A percentile compares a stretch with the other conserved stretches of the same genome.
Evolutionary conservation across 2,888 invertebrate genomes (phyloP).

Genomic region (Coenonympha arcania): DNA sequence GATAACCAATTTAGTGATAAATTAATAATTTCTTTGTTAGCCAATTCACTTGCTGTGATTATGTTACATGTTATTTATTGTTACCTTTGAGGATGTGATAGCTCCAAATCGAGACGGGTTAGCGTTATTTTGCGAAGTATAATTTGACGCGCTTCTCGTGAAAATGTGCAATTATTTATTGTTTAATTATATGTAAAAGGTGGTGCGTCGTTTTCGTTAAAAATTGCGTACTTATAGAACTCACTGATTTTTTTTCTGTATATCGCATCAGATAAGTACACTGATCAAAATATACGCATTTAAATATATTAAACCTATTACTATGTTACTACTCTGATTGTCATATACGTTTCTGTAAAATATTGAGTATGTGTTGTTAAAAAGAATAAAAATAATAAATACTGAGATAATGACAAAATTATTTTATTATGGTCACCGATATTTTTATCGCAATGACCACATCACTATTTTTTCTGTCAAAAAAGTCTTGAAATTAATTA

Average conservation of each 20-base stretch:
- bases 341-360: conserved; percentile 75
- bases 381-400: conserved; percentile 74
- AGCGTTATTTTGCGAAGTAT: conserved; percentile 61
- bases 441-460: not conserved
- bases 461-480: no score
- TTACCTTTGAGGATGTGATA: conserved; percentile 68
- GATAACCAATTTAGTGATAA: conserved; percentile 68
- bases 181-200: conserved; percentile 32
- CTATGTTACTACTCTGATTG: conserved; percentile 72
- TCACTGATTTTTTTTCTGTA: conserved; percentile 35
- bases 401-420: conserved; percentile 48
- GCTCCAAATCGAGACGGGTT: conserved; percentile 58
- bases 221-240: conserved; percentile 28
- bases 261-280: conserved; percentile 47
- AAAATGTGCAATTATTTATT: conserved; percentile 53
- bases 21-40: conserved; percentile 69
- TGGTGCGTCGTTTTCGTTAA: conserved; percentile 36
- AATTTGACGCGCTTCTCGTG: conserved; percentile 47
- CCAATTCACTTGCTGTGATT: conserved; percentile 73
- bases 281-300: conserved; percentile 61
- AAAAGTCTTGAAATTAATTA: no score
- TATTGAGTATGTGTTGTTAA: conserved; percentile 76
- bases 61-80: conserved; percentile 73
- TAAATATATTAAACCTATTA: conserved; percentile 66
- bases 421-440: conserved; percentile 26